Conservation (phyloP, 2,888 invertebrate species). For the Ptychoptera albimana region DNA sequence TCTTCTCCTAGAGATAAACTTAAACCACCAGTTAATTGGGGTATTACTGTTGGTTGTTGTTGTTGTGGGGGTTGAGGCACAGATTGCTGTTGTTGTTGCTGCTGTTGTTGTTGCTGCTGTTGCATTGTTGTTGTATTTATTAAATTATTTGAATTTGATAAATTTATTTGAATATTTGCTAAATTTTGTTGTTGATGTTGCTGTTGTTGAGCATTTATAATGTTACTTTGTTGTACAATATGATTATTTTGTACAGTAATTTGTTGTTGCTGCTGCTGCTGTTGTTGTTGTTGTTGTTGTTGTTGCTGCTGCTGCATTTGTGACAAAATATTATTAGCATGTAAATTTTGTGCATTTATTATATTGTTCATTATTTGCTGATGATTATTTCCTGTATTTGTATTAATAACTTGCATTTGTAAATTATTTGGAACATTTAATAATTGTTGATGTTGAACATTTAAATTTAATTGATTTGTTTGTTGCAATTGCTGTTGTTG, state of each 20-base stretch:
- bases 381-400: not conserved
- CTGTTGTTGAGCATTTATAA: constrained; percentile 6
- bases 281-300: constrained; percentile 2
- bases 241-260: not conserved
- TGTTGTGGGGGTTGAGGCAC: constrained; percentile 2
- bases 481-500: constrained; percentile 7
- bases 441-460: not conserved
- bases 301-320: constrained; percentile 3
- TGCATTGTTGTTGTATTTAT: constrained; percentile 2
- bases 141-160: constrained; percentile 1
- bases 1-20: constrained; percentile 51
- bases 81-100: not conserved
- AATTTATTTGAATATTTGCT: not conserved
- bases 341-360: constrained; percentile 4
- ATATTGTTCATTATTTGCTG: constrained; percentile 3
- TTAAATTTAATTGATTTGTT: not conserved
- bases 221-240: not conserved
- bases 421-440: constrained; percentile 9
- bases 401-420: constrained; percentile 7
- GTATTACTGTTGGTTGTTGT: constrained; percentile 21
- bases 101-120: constrained; percentile 4
- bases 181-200: constrained; percentile 3
- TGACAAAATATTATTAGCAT: constrained; percentile 1
- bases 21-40: constrained; percentile 44
- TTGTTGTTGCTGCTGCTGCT: not conserved